Percentiles rank a stretch among this genome's conserved stretches.
phyloP scores from a whole-genome alignment of 30 jellyfish, hydroid and myxozoan species.

The Mastigias papua region DNA sequence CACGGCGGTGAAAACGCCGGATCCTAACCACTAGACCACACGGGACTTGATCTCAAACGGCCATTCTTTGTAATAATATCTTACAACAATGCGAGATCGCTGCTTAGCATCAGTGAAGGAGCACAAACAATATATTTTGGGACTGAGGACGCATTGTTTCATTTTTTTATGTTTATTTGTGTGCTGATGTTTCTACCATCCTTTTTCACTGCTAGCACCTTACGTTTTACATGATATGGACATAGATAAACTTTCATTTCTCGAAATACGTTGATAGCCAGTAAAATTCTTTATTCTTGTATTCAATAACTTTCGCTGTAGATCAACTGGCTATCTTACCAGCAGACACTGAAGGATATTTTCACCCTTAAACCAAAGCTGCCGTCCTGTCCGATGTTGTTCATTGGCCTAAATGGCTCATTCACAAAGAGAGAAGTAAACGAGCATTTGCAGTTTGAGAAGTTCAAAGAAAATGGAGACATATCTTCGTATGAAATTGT shows the following conservation, averaged over 20 bases:
- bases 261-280: no score
- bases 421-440: neutral
- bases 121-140: no score
- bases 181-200: no score
- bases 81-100: no score
- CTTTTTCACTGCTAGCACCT: no score
- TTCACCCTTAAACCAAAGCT: constrained; percentile 5
- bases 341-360: neutral
- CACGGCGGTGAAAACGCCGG: constrained; percentile 63
- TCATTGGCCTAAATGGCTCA: constrained; percentile 22
- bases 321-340: neutral
- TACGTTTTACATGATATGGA: no score
- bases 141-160: no score
- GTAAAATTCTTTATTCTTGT: neutral
- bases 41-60: neutral
- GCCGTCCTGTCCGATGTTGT: constrained; percentile 39
- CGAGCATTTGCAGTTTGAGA: constrained; percentile 8
- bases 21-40: constrained; percentile 9
- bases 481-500: constrained; percentile 25
- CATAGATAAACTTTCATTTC: no score
- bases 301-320: neutral
- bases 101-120: no score
- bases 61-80: neutral
- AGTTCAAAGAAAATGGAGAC: constrained; percentile 1
- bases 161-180: no score